phyloP scores from a whole-genome alignment of 1,140 invertebrate genomes.

The Trinorchestia longiramus region DNA sequence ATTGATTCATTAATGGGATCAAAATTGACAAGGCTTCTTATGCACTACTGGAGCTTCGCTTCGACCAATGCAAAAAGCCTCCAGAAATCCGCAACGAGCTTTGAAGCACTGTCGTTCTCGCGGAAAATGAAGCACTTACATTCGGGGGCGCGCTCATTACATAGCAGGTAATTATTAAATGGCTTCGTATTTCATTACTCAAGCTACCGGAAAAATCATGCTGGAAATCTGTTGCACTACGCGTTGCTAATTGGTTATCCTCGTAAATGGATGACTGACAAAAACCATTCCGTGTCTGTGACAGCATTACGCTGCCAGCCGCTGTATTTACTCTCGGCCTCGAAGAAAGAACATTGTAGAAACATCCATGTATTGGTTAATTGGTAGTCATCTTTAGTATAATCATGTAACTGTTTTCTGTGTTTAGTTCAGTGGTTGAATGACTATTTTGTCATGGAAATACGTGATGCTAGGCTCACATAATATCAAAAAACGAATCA shows the following conservation, averaged over 20 bases:
- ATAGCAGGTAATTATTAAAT: background rate
- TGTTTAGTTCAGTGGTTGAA: background rate
- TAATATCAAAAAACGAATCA: too few species aligned
- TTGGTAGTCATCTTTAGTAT: background rate
- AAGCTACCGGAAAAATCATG: background rate
- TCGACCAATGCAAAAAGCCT: background rate
- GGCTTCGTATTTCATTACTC: background rate
- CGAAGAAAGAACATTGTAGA: background rate
- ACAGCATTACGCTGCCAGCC: background rate
- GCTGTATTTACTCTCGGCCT: background rate
- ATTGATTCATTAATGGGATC: constrained; percentile 45
- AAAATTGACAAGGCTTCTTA: constrained; percentile 29
- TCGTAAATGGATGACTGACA: background rate
- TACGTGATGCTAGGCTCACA: background rate
- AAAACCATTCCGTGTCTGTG: background rate
- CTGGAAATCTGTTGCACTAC: background rate
- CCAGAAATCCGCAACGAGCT: background rate
- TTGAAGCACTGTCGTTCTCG: background rate
- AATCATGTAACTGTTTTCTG: background rate
- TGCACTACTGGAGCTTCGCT: constrained; percentile 25
- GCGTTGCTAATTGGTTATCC: background rate
- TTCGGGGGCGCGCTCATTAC: background rate
- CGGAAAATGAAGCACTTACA: background rate
- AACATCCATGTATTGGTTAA: background rate
- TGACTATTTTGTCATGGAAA: background rate